Evolutionary conservation across 2,888 invertebrate species (phyloP).

Genomic region (Mesodorylaimus sp.): DNA sequence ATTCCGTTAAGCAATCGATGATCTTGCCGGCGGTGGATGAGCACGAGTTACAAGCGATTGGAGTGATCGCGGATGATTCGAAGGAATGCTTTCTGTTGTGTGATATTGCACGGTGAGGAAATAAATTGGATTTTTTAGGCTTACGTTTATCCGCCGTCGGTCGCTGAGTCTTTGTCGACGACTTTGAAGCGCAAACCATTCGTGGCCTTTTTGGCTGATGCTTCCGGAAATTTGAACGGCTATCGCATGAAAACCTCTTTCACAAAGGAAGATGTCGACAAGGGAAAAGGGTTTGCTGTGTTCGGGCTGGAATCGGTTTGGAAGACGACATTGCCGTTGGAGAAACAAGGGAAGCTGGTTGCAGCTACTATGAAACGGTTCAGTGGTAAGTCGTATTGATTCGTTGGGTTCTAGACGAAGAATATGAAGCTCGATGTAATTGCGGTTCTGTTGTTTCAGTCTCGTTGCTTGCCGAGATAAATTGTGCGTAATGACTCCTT

Average conservation of each 20-base stretch:
- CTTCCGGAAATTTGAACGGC: background rate
- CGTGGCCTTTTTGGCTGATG: background rate
- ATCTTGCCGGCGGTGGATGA: constrained; percentile 50
- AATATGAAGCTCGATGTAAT: background rate
- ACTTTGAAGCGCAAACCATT: background rate
- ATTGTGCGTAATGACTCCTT: background rate
- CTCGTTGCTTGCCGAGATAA: background rate
- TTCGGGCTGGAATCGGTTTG: constrained; percentile 12
- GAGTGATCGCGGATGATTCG: constrained; percentile 43
- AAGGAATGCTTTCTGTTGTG: constrained; percentile 16
- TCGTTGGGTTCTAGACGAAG: background rate
- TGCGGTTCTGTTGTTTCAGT: background rate
- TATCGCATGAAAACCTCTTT: no score
- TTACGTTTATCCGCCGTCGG: background rate
- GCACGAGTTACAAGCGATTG: constrained; percentile 55
- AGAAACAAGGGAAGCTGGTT: constrained; percentile 18
- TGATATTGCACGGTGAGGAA: no score
- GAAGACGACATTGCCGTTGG: constrained; percentile 17
- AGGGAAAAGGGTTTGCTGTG: constrained; percentile 5
- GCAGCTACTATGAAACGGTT: constrained; percentile 19
- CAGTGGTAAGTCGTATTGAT: constrained; percentile 13
- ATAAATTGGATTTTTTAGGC: background rate
- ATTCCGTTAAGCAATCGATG: constrained; percentile 53
- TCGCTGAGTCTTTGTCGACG: background rate
- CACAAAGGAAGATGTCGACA: no score